Base-by-base conservation (phyloP, 2,888 invertebrate species). In the Lagria hirta region DNA sequence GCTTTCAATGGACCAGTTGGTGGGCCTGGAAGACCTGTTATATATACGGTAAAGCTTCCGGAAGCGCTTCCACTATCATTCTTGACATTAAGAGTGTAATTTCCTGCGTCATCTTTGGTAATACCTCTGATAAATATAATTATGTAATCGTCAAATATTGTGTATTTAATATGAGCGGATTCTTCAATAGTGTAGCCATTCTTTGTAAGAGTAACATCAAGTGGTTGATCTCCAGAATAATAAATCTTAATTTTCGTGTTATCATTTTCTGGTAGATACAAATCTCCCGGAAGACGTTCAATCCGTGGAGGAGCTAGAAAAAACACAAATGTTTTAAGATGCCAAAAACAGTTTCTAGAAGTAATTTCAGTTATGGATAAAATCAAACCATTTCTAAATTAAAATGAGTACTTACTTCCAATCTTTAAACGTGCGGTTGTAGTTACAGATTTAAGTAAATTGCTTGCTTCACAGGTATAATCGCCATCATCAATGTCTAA, bases 231-330 rank as follows among this genome's bases (percentile, higher is more conserved):
- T 15, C 99, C 99, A 36, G 86, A 84, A 77, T 96, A 97, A 66
- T 89, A 91, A 54, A 99, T 86, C 76, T 99, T 99, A 64, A 99
- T 88, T 75, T 99, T 99, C 4, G 93, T 91, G 70, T 96, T 96
- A 63, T 99, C 99, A 33, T 90, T 88, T 66, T 94, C 94, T 0
- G 96, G 89, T 2, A 98, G 77, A 64, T 88, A 89, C 10, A 97
- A 75, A 65, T 93, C 91, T 22, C 82, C 86, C 4, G 97, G 94
- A 72, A 94, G 88, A 40, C 90, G 83, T 51, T 88, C 90, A 68
- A 96, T 95, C 60, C 87, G 83, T 27, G 94, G 99, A 37, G 97
- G 95, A 54, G 88, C 88, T 84, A 69, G 43, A 68, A 66, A 54
- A 26, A 32, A 30, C 30, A 51, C 21, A 44, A 35, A 49, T 35